Conservation (phyloP, 2,888 invertebrate species). For the Rapana venosa region DNA sequence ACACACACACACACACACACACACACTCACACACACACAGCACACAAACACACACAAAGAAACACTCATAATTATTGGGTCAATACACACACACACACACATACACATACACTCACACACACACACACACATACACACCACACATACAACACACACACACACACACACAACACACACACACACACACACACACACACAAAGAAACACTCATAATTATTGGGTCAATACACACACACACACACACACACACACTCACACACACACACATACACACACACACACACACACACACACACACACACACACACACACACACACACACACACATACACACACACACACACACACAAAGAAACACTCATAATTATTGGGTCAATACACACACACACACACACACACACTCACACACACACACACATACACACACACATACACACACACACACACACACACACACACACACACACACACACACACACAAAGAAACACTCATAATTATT, state of each 20-base stretch:
- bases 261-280: not conserved
- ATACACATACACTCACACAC: conserved; percentile 12
- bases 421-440: conserved; percentile 20
- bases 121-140: not conserved
- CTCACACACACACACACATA: too few relatives aligned
- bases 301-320: not conserved
- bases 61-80: not conserved
- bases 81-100: not conserved
- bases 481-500: not conserved
- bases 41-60: not conserved
- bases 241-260: too few relatives aligned
- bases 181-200: conserved; percentile 24
- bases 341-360: not conserved
- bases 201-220: not conserved
- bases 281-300: conserved; percentile 19
- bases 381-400: not conserved
- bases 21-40: not conserved
- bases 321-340: conserved; percentile 19
- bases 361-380: not conserved
- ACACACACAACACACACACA: not conserved
- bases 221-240: not conserved
- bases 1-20: too few relatives aligned
- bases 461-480: not conserved
- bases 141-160: not conserved
- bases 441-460: not conserved